Conservation (phyloP, 2,888 invertebrate species). For the Lasioglossum pauxillum region DNA sequence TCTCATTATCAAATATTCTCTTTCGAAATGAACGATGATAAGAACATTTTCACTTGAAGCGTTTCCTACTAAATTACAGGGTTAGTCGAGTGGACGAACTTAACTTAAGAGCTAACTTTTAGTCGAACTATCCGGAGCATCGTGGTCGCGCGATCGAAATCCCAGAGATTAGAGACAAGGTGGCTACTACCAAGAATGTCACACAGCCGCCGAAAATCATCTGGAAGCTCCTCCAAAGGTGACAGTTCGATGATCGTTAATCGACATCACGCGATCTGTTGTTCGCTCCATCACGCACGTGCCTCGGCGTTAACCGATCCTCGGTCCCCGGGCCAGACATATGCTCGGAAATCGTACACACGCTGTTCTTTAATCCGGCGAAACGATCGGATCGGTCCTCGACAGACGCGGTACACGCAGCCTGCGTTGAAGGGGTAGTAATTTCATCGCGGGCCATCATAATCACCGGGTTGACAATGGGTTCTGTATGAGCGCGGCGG, state of each 20-base stretch:
- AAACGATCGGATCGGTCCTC: constrained; percentile 31
- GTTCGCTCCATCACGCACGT: constrained; percentile 27
- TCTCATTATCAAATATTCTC: background rate
- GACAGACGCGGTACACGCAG: constrained; percentile 7
- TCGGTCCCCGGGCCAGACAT: constrained; percentile 8
- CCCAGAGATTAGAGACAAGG: background rate
- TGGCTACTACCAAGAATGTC: background rate
- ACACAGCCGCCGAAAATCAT: background rate
- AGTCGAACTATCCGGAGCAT: no score
- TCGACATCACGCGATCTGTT: constrained; percentile 43
- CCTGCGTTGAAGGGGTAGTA: constrained; percentile 15
- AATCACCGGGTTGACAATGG: constrained; percentile 59
- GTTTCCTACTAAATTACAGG: no score
- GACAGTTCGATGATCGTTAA: constrained; percentile 7
- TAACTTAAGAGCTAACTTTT: background rate
- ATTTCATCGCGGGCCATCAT: constrained; percentile 41
- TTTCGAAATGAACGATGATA: background rate
- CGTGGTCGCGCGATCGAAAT: background rate
- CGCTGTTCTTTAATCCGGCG: constrained; percentile 25
- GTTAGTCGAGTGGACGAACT: no score
- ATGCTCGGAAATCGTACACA: constrained; percentile 18
- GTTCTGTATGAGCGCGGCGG: background rate
- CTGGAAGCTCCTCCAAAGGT: background rate
- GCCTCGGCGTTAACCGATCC: constrained; percentile 16
- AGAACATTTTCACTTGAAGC: background rate